These are phyloP conservation scores for Formicarius rufipectus DNA, from an alignment of 2,113 vertebrate genomes.

Conservation along the genomic window DNA sequence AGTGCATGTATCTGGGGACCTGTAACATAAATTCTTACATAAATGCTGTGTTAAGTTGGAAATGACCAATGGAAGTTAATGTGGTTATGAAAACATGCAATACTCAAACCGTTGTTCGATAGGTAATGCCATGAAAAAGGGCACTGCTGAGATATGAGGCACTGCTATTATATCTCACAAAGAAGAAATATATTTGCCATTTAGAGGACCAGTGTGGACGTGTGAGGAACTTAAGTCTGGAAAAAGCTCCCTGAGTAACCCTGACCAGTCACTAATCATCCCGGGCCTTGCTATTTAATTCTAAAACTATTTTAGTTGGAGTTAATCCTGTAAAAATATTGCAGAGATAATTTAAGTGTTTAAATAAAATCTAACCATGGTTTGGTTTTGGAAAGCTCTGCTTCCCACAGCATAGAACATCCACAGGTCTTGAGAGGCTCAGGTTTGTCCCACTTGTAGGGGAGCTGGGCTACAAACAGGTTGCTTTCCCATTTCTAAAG, in stretches of 20 bases:
- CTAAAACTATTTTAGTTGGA: background rate
- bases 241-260: background rate
- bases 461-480: background rate
- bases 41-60: background rate
- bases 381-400: background rate
- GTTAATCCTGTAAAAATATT: background rate
- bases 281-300: background rate
- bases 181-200: background rate
- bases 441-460: rapidly evolving
- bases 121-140: background rate
- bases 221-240: background rate
- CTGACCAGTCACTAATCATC: background rate
- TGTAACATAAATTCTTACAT: background rate
- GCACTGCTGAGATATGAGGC: background rate
- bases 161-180: background rate
- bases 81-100: background rate
- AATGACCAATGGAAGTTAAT: background rate
- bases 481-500: background rate
- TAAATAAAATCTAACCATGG: background rate
- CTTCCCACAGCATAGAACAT: background rate
- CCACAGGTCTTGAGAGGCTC: no score
- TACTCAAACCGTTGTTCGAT: background rate
- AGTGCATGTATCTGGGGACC: background rate
- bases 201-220: background rate
- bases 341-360: background rate